Evolutionary conservation across 2,797 vertebrate species (phyloP).

Genomic region (Hoplostethus atlanticus): DNA sequence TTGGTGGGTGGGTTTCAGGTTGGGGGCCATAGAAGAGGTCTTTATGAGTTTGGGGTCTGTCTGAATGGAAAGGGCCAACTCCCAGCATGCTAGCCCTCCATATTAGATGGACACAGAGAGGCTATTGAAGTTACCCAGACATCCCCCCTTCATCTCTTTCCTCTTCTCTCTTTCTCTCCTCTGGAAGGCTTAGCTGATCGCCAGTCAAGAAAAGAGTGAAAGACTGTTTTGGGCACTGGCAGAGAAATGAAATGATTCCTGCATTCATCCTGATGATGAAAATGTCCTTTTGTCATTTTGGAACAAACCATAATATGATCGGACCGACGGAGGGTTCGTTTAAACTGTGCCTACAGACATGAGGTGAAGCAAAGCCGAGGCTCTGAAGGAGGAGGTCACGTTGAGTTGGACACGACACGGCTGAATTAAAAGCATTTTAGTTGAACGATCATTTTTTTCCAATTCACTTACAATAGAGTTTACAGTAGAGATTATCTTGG

Average conservation of each 20-base stretch:
- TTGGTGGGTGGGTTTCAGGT: slow-evolving; percentile 82
- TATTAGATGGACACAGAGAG: slow-evolving; percentile 84
- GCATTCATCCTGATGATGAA: slow-evolving; percentile 59
- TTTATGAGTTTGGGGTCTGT: slow-evolving; percentile 83
- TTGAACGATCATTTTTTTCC: not conserved
- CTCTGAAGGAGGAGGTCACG: not conserved
- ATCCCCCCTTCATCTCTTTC: slow-evolving; percentile 75
- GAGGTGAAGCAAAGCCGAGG: not conserved
- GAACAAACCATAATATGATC: slow-evolving; percentile 38
- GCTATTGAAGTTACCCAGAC: slow-evolving; percentile 83
- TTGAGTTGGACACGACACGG: not conserved
- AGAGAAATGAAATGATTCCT: slow-evolving; percentile 51
- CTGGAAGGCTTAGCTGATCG: slow-evolving; percentile 67
- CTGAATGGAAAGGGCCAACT: slow-evolving; percentile 84
- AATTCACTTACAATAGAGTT: too few species aligned
- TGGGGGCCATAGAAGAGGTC: slow-evolving; percentile 81
- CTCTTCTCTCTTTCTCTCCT: slow-evolving; percentile 53
- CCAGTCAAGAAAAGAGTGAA: slow-evolving; percentile 63
- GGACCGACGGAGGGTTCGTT: slow-evolving; percentile 20
- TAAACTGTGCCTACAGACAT: not conserved
- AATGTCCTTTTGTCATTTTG: slow-evolving; percentile 54
- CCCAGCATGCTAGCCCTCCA: slow-evolving; percentile 85
- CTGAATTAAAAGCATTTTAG: not conserved
- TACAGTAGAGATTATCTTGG: too few species aligned
- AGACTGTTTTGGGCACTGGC: slow-evolving; percentile 46